These are phyloP conservation scores for Platynereis dumerilii DNA, from an alignment of 2,888 invertebrate species.

Conservation along the genomic window DNA sequence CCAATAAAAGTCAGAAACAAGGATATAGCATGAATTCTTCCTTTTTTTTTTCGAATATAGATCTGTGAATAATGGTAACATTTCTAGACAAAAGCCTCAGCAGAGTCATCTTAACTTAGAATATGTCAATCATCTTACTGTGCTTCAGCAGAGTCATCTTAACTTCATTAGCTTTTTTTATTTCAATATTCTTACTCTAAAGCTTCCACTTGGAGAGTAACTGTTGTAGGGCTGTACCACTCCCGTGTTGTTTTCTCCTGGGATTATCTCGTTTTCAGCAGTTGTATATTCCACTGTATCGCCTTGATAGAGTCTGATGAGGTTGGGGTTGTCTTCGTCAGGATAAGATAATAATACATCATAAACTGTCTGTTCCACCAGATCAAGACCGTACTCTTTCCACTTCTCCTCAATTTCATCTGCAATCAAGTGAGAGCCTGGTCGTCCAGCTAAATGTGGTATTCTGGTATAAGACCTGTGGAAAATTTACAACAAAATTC, in stretches of 20 bases:
- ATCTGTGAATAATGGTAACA: too few species aligned
- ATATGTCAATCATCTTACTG: too few species aligned
- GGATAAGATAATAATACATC: constrained; percentile 2
- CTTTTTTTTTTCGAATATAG: too few species aligned
- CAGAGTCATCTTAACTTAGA: too few species aligned
- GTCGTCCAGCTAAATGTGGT: background rate
- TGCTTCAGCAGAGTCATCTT: too few species aligned
- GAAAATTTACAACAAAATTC: too few species aligned
- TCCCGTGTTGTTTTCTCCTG: background rate
- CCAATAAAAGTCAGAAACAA: too few species aligned
- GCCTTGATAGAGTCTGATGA: background rate
- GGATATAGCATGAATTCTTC: too few species aligned
- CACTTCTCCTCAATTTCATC: background rate
- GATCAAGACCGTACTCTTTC: constrained; percentile 1
- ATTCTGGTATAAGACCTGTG: too few species aligned
- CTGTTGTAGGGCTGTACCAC: background rate
- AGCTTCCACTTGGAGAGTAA: background rate
- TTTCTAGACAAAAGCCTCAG: too few species aligned
- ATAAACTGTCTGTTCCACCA: background rate
- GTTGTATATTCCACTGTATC: background rate
- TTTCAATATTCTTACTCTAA: background rate
- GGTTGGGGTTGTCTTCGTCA: background rate
- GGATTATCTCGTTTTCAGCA: background rate
- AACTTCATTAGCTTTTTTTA: too few species aligned
- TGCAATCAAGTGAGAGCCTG: background rate